Evolutionary conservation across 2,888 invertebrate species (phyloP).

Genomic region (Platycheirus rosarum): DNA sequence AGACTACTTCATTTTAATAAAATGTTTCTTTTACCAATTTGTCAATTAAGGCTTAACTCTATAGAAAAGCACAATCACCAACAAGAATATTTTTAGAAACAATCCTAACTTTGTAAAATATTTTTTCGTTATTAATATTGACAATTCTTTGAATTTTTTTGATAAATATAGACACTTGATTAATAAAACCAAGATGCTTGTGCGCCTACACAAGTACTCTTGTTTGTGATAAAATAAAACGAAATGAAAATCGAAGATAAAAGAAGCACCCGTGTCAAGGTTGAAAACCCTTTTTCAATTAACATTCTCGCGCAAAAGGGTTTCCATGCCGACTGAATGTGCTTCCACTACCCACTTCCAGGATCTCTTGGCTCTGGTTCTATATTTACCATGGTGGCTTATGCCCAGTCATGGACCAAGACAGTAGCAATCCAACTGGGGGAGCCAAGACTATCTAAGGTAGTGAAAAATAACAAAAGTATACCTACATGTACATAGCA

Average conservation of each 20-base stretch:
- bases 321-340: slow-evolving; percentile 37
- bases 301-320: slow-evolving; percentile 18
- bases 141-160: slow-evolving; percentile 9
- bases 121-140: not conserved
- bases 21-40: too few relatives aligned
- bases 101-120: not conserved
- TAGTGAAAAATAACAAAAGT: slow-evolving; percentile 1
- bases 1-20: too few relatives aligned
- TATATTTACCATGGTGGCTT: slow-evolving; percentile 2
- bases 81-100: too few relatives aligned
- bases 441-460: not conserved
- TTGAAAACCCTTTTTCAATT: slow-evolving; percentile 55
- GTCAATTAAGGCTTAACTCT: too few relatives aligned
- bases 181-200: not conserved
- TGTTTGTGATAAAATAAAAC: slow-evolving; percentile 6
- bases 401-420: slow-evolving; percentile 10
- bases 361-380: slow-evolving; percentile 1
- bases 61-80: too few relatives aligned
- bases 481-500: not conserved
- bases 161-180: not conserved
- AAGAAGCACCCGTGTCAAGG: slow-evolving; percentile 39
- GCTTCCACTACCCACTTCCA: not conserved
- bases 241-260: slow-evolving; percentile 37
- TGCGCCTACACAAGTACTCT: not conserved
- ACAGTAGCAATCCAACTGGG: slow-evolving; percentile 16